Evolutionary conservation across 2,797 vertebrate species (phyloP).

Genomic region (Anableps anableps): DNA sequence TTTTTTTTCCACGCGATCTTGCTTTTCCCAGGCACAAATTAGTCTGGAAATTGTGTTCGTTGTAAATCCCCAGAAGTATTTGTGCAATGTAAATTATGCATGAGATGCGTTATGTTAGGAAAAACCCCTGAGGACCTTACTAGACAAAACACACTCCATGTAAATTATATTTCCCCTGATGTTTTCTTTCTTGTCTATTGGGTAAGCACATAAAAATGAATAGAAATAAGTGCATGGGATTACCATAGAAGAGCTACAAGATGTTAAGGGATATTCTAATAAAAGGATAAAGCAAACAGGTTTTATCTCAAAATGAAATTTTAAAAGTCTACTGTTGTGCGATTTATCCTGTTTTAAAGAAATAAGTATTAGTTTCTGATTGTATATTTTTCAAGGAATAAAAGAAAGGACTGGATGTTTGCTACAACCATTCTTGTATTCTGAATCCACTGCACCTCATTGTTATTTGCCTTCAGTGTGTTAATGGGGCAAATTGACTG

Average conservation of each 20-base stretch:
- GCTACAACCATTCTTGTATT: conserved; percentile 11
- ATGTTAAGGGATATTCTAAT: background rate
- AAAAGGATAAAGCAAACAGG: background rate
- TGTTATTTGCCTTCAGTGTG: conserved; percentile 64
- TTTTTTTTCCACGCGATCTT: background rate
- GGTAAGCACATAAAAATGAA: background rate
- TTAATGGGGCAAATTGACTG: conserved; percentile 48
- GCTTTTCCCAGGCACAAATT: background rate
- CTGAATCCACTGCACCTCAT: conserved; percentile 28
- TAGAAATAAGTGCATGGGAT: background rate
- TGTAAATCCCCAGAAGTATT: conserved; percentile 15
- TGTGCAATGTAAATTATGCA: conserved; percentile 51
- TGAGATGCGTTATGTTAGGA: conserved; percentile 30
- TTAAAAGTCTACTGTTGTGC: background rate
- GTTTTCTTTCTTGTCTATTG: background rate
- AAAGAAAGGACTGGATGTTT: conserved; percentile 27
- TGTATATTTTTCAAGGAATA: background rate
- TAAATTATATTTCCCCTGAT: conserved; percentile 6
- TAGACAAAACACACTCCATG: background rate
- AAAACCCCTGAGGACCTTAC: conserved; percentile 24
- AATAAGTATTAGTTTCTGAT: background rate
- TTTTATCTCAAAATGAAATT: conserved; percentile 4
- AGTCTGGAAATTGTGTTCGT: conserved; percentile 12
- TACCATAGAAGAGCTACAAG: background rate
- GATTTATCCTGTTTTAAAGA: background rate